A percentile compares a stretch with the other conserved stretches of the same genome.
These are phyloP conservation scores for Callopanchax toddi DNA, from an alignment of 2,113 vertebrate species.

Conservation along the genomic window DNA sequence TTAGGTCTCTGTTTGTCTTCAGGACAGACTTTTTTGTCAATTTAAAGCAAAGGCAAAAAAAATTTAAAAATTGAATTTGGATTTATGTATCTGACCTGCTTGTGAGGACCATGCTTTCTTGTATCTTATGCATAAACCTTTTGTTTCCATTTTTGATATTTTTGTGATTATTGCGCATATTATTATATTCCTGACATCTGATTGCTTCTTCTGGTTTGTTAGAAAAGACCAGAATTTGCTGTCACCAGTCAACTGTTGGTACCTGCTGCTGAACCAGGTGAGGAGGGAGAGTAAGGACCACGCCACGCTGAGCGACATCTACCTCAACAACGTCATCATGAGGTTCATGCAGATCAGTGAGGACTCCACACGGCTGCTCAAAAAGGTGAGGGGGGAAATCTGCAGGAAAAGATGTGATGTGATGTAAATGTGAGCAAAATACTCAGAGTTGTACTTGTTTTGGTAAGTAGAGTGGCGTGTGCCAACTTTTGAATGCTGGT, in stretches of 20 bases:
- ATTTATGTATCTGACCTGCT: too few relatives aligned
- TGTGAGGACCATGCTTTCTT: too few relatives aligned
- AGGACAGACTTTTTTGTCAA: too few relatives aligned
- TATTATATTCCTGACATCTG: slow-evolving; percentile 1
- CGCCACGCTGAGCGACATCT: slow-evolving; percentile 95
- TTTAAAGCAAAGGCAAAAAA: too few relatives aligned
- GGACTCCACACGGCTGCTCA: slow-evolving; percentile 96
- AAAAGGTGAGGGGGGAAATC: slow-evolving; percentile 85
- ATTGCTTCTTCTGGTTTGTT: slow-evolving; percentile 1
- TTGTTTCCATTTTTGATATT: too few relatives aligned
- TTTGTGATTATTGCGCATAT: too few relatives aligned
- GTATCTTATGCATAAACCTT: too few relatives aligned
- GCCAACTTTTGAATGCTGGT: neutral
- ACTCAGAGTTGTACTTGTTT: too few relatives aligned
- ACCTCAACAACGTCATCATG: slow-evolving; percentile 99
- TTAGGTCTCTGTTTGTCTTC: neutral
- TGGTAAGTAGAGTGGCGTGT: too few relatives aligned
- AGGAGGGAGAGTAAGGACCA: slow-evolving; percentile 98
- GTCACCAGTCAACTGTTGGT: slow-evolving; percentile 99
- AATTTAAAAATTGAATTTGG: too few relatives aligned
- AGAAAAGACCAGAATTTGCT: slow-evolving; percentile 98
- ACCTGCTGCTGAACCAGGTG: slow-evolving; percentile 97
- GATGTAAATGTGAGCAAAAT: too few relatives aligned
- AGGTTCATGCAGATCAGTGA: slow-evolving; percentile 99
- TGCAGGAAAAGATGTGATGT: too few relatives aligned